Base-by-base conservation (phyloP, 2,888 invertebrate species). In the Plemyria rubiginata region DNA sequence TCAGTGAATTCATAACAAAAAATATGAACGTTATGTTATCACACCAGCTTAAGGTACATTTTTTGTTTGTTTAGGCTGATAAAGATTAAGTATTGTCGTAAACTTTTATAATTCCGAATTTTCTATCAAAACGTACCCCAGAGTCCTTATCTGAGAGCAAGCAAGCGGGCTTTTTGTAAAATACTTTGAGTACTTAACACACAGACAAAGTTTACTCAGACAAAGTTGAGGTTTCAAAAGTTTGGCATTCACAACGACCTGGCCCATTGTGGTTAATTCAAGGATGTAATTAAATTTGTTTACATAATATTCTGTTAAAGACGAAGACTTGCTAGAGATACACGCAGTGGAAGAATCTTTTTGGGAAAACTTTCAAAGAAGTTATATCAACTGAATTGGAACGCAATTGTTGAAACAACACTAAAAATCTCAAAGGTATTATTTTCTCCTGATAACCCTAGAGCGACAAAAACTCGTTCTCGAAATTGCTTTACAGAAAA, bases 241-340 rank as follows among this genome's bases (percentile, higher is more conserved):
- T 88, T 88, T 81, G 76, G 78, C 80, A 88, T 88, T 88, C 86
- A 80, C 76, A 76, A 76, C 81, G 81, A 82, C 83, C 77, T 79
- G 80, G 64, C 82, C 88, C 81, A 90, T 90, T 90, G 88, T 88
- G 85, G 87, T 87, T 90, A 89, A 90, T 89, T 88, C 85, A 83
- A 82, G 84, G 82, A 82, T 83, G 84, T 89, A 89, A 90, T 91
- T 89, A 90, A 90, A 90, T 90, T 90, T 87, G 88, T 90, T 90
- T 88, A 84, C 84, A 86, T 84, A 82, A 86, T 85, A 84, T 85
- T 87, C 78, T 79, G 79, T 81, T 84, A 79, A 73, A 82, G 81
- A 81, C 77, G 76, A 78, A 82, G 87, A 84, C 77, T 83, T 85
- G 74, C 63, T 70, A 70, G 72, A 77, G 82, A 80, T 77, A 77